Conservation (phyloP, 2,797 vertebrate genomes). For the Acanthiza pusilla region DNA sequence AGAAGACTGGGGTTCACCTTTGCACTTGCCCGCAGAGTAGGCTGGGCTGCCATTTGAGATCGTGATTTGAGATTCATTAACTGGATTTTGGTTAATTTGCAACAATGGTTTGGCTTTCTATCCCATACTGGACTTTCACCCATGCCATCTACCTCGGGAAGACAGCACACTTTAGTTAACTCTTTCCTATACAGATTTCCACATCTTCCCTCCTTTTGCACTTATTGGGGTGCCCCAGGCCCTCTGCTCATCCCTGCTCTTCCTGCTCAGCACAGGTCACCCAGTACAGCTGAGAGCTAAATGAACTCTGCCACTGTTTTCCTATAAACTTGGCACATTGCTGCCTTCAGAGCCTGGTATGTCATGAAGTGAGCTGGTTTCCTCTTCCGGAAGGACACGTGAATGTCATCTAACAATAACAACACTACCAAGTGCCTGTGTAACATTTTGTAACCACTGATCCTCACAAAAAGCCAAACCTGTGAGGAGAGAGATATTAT, state of each 20-base stretch:
- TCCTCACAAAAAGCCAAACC: neutral
- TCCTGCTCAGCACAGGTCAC: neutral
- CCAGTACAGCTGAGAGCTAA: neutral
- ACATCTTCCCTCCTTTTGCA: neutral
- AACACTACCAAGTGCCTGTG: neutral
- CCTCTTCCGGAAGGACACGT: neutral
- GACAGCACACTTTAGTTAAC: neutral
- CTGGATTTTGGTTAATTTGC: neutral
- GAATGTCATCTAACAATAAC: constrained; percentile 25
- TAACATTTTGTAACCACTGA: neutral
- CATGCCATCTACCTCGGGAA: neutral
- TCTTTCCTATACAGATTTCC: neutral
- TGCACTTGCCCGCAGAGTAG: neutral
- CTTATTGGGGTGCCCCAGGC: neutral
- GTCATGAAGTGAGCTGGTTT: neutral
- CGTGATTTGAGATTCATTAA: constrained; percentile 5
- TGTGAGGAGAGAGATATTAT: neutral
- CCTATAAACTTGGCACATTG: neutral
- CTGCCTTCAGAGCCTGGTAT: neutral
- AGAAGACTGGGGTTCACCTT: neutral
- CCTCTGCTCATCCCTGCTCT: neutral
- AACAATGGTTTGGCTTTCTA: neutral
- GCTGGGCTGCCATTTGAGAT: neutral
- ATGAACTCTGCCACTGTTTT: neutral
- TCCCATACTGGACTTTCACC: neutral